These are phyloP conservation scores for Corynorhinus townsendii DNA, from an alignment of 2,113 vertebrate genomes.

Conservation along the genomic window DNA sequence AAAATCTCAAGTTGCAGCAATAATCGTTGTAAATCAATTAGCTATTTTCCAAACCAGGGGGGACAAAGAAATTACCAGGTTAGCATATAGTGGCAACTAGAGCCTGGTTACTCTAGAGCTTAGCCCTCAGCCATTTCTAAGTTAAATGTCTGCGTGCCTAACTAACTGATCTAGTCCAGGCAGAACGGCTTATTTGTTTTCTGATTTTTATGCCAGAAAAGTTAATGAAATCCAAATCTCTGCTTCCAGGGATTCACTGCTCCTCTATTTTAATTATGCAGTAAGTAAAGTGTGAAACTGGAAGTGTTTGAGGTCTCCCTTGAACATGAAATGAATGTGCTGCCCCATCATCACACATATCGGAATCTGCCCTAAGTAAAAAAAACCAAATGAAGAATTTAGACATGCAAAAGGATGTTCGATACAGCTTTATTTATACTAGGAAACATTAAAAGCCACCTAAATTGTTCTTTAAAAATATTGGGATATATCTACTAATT, in stretches of 20 bases:
- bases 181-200: neutral
- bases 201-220: neutral
- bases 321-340: neutral
- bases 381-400: neutral
- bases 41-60: neutral
- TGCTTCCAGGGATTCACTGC: neutral
- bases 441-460: neutral
- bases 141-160: neutral
- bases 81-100: neutral
- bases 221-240: neutral
- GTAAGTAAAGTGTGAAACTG: neutral
- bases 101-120: neutral
- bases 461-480: neutral
- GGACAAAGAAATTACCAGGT: neutral
- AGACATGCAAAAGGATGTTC: neutral
- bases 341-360: fast-evolving
- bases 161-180: neutral
- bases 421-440: neutral
- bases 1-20: conserved; percentile 23
- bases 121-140: neutral
- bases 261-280: neutral
- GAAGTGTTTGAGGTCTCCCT: neutral
- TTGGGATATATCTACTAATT: neutral
- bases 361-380: neutral
- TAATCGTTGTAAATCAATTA: neutral